A percentile compares a stretch with the other conserved stretches of the same genome.
Conservation (phyloP, 2,113 vertebrate genomes). For the Reinhardtius hippoglossoides region DNA sequence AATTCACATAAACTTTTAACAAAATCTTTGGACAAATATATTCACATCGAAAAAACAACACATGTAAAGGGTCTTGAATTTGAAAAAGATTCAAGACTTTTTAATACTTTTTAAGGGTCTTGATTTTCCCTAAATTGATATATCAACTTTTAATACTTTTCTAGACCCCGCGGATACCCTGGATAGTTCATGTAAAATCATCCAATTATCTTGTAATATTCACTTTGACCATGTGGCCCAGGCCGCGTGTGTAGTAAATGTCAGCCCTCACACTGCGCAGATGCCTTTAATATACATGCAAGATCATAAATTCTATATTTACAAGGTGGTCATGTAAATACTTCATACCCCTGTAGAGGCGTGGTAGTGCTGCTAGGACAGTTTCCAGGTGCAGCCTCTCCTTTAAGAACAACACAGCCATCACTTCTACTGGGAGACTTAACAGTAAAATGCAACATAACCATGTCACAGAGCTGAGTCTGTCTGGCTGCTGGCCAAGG, state of each 20-base stretch:
- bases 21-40: too few species aligned
- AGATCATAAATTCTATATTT: not conserved
- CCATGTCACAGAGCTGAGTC: conserved; percentile 15
- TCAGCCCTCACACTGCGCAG: not conserved
- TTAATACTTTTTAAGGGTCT: too few species aligned
- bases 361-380: not conserved
- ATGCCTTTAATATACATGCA: not conserved
- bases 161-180: too few species aligned
- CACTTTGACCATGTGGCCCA: not conserved
- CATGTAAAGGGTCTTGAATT: too few species aligned
- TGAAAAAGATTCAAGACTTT: too few species aligned
- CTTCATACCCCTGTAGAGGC: not conserved
- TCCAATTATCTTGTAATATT: not conserved
- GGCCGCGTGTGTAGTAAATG: not conserved
- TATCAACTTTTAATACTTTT: too few species aligned
- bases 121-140: too few species aligned
- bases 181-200: too few species aligned
- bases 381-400: not conserved
- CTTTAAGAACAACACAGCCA: conserved; percentile 12
- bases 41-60: too few species aligned
- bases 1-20: too few species aligned
- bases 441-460: conserved; percentile 28
- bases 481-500: conserved; percentile 44
- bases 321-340: not conserved
- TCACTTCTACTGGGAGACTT: conserved; percentile 9